Evolutionary conservation across 23 tunicate genomes (phyloP).

Genomic region (Trididemnum miniatum): DNA sequence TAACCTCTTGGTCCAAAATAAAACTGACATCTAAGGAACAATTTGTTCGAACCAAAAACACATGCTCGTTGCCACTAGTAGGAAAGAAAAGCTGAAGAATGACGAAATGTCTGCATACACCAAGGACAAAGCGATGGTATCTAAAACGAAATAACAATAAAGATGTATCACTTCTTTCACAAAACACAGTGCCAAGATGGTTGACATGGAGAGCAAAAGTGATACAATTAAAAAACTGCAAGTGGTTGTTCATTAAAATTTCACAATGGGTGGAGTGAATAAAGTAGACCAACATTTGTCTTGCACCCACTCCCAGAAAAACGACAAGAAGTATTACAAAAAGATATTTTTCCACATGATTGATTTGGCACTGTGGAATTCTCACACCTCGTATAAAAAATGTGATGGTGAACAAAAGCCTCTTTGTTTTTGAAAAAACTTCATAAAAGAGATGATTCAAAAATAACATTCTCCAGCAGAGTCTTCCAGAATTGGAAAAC

Average conservation of each 20-base stretch:
- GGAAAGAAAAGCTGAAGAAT: constrained; percentile 8
- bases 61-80: background rate
- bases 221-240: constrained; percentile 23
- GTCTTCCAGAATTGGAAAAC: too few relatives aligned
- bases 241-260: background rate
- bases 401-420: constrained; percentile 23
- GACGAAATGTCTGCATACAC: constrained; percentile 23
- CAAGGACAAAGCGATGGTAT: constrained; percentile 14
- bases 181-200: constrained; percentile 16
- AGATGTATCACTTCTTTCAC: constrained; percentile 27
- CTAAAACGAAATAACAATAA: constrained; percentile 24
- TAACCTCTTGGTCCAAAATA: constrained; percentile 3
- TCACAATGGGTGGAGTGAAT: constrained; percentile 31
- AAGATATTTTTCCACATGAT: constrained; percentile 36
- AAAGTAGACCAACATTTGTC: constrained; percentile 30
- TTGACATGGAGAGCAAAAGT: background rate
- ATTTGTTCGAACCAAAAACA: constrained; percentile 1
- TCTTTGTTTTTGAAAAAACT: background rate
- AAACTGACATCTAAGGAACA: constrained; percentile 36
- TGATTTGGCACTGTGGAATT: constrained; percentile 31
- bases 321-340: constrained; percentile 5
- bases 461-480: constrained; percentile 26
- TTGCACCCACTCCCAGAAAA: constrained; percentile 7
- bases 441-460: constrained; percentile 16
- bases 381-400: constrained; percentile 20